Conservation (phyloP, 1,140 invertebrate species). For the Aphelenchoides avenae region DNA sequence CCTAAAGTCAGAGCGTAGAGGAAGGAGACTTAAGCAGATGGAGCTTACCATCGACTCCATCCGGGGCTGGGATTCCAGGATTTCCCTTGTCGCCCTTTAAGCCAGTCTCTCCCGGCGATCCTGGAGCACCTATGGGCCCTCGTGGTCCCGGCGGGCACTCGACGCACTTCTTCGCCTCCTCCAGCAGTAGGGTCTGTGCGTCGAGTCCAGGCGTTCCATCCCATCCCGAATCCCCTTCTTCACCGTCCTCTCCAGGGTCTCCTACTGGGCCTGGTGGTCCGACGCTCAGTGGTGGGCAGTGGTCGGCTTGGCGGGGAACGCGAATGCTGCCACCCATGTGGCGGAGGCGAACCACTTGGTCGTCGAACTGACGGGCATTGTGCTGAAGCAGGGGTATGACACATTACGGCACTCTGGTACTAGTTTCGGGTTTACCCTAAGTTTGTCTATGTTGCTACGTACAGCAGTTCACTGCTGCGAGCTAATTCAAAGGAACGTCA, state of each 20-base stretch:
- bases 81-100: slow-evolving; percentile 29
- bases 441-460: neutral
- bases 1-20: slow-evolving; percentile 12
- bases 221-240: slow-evolving; percentile 20
- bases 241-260: slow-evolving; percentile 19
- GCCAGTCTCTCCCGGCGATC: slow-evolving; percentile 13
- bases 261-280: slow-evolving; percentile 23
- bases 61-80: slow-evolving; percentile 28
- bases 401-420: neutral
- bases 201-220: slow-evolving; percentile 26
- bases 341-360: slow-evolving; percentile 24
- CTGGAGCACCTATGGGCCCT: slow-evolving; percentile 23
- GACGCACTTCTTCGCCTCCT: slow-evolving; percentile 31
- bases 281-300: slow-evolving; percentile 22
- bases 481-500: neutral
- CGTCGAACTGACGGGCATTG: slow-evolving; percentile 36
- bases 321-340: slow-evolving; percentile 4
- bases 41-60: slow-evolving; percentile 28
- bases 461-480: neutral
- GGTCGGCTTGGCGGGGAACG: neutral
- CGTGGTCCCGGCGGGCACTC: slow-evolving; percentile 27
- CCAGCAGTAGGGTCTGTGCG: slow-evolving; percentile 29
- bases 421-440: slow-evolving; percentile 1
- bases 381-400: slow-evolving; percentile 14
- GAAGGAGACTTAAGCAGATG: neutral